Evolutionary conservation across 2,113 vertebrate species (phyloP), one percentile per base, ranked within the genome.

Genomic region (Phycodurus eques): DNA sequence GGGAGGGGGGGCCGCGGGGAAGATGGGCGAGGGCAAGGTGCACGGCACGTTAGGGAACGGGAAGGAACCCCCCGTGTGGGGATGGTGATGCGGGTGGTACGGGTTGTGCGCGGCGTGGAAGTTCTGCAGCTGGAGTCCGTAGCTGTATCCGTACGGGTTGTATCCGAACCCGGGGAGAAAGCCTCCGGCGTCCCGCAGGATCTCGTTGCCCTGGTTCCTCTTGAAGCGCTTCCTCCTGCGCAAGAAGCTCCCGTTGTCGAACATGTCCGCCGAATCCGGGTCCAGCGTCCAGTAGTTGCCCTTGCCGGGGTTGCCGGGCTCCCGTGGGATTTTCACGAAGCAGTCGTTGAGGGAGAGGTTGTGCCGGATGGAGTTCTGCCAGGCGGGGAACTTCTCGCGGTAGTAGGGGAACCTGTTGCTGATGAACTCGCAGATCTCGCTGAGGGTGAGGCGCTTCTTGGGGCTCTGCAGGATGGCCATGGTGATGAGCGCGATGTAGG

Each of bases 381-480:
- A 97, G 47, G 95, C 95, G 0, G 95, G 96, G 87, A 98, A 97
- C 88, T 98, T 98, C 89, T 98, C 96, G 75, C 95, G 88, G 90
- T 98, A 98, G 89, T 98, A 98, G 0, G 96, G 96, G 90, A 98
- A 98, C 90, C 95, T 94, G 79, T 92, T 94, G 90, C 95, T 98
- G 92, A 98, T 98, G 85, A 98, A 98, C 89, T 98, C 95, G 83
- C 96, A 98, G 92, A 98, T 98, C 91, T 96, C 96, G 63, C 96
- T 98, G 60, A 98, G 93, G 22, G 96, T 98, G 67, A 98, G 93
- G 0, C 95, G 91, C 75, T 98, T 98, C 89, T 98, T 96, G 77
- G 96, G 96, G 88, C 96, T 98, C 92, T 99, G 96, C 82, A 98
- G 93, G 87, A 98, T 96, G 79, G 97, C 92, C 97, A 98, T 98